These are phyloP conservation scores for Syngnathus typhle DNA, from an alignment of 2,113 vertebrate species.

Conservation along the genomic window DNA sequence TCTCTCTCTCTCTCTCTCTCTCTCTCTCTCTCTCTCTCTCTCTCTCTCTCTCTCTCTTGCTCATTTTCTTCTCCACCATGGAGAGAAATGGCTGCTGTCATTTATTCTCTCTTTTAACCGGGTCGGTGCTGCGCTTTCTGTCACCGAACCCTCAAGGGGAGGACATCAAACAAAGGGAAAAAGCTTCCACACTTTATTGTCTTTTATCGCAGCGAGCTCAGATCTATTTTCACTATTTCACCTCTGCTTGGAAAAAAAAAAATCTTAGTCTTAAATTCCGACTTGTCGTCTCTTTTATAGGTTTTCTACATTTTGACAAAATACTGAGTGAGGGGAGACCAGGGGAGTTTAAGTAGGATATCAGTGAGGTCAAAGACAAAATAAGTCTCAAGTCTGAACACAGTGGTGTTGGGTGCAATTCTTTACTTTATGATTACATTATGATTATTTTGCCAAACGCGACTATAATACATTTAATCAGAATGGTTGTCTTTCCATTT, in stretches of 20 bases:
- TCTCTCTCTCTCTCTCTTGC: slow-evolving; percentile 6
- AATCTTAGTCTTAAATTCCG: slow-evolving; percentile 37
- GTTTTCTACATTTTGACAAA: slow-evolving; percentile 58
- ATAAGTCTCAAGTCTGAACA: slow-evolving; percentile 22
- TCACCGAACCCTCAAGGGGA: slow-evolving; percentile 54
- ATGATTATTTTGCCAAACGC: background rate
- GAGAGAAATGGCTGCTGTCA: slow-evolving; percentile 65
- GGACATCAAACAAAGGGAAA: slow-evolving; percentile 61
- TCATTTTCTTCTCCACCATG: slow-evolving; percentile 17
- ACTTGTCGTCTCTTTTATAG: slow-evolving; percentile 46
- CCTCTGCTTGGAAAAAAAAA: slow-evolving; percentile 22
- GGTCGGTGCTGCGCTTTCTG: slow-evolving; percentile 49
- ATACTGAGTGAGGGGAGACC: slow-evolving; percentile 24
- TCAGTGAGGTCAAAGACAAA: slow-evolving; percentile 5
- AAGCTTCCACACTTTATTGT: slow-evolving; percentile 65
- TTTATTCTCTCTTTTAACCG: slow-evolving; percentile 63
- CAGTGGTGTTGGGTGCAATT: background rate
- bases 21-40: slow-evolving; percentile 12
- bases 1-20: slow-evolving; percentile 22
- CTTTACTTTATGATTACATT: background rate
- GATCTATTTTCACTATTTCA: slow-evolving; percentile 46
- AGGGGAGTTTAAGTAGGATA: background rate
- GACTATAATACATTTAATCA: background rate
- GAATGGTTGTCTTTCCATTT: background rate
- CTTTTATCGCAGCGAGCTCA: slow-evolving; percentile 61